Evolutionary conservation across 2,888 invertebrate genomes (phyloP).

Genomic region (Drosophila quinaria): DNA sequence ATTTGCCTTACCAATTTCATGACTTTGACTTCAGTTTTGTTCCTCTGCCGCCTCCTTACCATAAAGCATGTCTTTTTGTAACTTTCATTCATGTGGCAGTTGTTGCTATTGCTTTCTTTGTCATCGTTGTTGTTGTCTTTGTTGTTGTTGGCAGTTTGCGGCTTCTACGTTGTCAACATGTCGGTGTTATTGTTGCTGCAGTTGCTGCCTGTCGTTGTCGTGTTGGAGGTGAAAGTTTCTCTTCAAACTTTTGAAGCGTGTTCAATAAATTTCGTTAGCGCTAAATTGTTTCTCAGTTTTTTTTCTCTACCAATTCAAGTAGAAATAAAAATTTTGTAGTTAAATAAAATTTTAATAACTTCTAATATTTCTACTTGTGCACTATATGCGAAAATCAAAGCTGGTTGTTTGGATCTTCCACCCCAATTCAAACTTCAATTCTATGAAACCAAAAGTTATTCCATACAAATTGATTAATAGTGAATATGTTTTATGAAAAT

Average conservation of each 20-base stretch:
- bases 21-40: conserved; percentile 44
- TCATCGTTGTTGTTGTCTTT: conserved; percentile 20
- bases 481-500: too few species aligned
- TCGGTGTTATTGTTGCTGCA: conserved; percentile 42
- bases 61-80: conserved; percentile 64
- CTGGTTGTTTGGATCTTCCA: too few species aligned
- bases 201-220: conserved; percentile 44
- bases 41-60: conserved; percentile 23
- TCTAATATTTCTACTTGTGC: too few species aligned
- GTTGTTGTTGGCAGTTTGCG: conserved; percentile 62
- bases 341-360: too few species aligned
- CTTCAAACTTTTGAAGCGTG: conserved; percentile 55
- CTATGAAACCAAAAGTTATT: too few species aligned
- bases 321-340: too few species aligned
- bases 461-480: too few species aligned
- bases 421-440: too few species aligned
- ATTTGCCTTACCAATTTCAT: conserved; percentile 52
- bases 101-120: conserved; percentile 33
- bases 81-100: conserved; percentile 79
- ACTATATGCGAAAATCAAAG: too few species aligned
- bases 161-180: conserved; percentile 68
- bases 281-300: conserved; percentile 32
- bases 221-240: conserved; percentile 80
- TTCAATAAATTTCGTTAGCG: conserved; percentile 61
- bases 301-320: conserved; percentile 3